These are phyloP conservation scores for Matsumyia berberina DNA, from an alignment of 2,888 invertebrate species.

Conservation along the genomic window DNA sequence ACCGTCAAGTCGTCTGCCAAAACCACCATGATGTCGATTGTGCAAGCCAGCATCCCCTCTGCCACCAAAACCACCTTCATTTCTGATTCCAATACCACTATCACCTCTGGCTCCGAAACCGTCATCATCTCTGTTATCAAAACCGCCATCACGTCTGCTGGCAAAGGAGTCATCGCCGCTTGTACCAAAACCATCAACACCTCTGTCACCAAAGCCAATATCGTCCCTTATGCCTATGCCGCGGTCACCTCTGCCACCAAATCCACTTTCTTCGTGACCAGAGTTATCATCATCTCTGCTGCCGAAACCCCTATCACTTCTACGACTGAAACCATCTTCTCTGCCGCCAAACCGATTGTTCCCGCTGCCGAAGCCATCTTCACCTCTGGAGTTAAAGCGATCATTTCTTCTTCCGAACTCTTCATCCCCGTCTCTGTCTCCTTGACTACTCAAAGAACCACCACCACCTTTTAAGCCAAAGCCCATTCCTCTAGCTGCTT, in stretches of 20 bases:
- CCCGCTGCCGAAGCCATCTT: neutral
- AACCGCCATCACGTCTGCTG: neutral
- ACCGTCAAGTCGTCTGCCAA: conserved; percentile 68
- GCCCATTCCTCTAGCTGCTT: neutral
- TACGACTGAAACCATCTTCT: neutral
- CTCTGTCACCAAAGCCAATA: neutral
- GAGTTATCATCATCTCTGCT: neutral
- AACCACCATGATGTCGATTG: conserved; percentile 33
- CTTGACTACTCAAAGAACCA: neutral
- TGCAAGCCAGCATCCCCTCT: conserved; percentile 71
- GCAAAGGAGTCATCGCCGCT: neutral
- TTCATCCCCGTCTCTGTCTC: neutral
- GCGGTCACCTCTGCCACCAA: neutral
- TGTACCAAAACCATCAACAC: neutral
- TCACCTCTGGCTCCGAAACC: neutral
- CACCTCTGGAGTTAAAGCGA: neutral
- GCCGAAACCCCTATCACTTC: neutral
- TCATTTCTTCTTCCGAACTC: neutral
- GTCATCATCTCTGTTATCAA: neutral
- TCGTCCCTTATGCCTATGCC: neutral
- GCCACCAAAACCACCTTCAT: conserved; percentile 13
- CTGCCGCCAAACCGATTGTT: neutral
- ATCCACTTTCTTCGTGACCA: neutral
- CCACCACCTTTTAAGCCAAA: neutral
- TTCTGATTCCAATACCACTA: neutral